Evolutionary conservation across 2,888 invertebrate genomes (phyloP), one percentile per base, ranked within the genome.

Genomic region (Thereva unica): DNA sequence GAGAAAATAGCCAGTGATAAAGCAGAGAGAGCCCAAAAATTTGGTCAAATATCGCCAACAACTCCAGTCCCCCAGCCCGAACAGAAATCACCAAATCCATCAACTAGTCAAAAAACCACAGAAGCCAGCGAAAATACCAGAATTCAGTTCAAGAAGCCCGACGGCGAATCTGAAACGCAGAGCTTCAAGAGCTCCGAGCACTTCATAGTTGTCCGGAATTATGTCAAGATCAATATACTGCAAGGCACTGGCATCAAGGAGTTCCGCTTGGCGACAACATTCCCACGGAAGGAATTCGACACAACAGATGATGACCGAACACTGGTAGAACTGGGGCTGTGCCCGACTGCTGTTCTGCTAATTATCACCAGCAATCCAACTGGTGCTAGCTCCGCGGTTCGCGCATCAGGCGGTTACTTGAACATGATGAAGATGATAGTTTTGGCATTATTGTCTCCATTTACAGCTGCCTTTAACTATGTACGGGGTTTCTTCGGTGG

Each of bases 1-100:
- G 89, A 89, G 64, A 92, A 95, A 79, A 95, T 95, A 69, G 93
- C 90, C 1, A 90, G 90, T 76, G 95, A 95, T 79, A 87, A 91
- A 75, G 87, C 87, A 0, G 91, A 90, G 75, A 78, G 90, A 8
- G 84, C 85, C 41, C 80, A 84, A 23, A 82, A 77, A 71, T 82
- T 81, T 71, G 44, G 67, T 7, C 52, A 64, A 35, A 40, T 67
- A 8, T 47, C 56, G 5, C 6, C 52, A 35, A 50, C 56, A 9
- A 64, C 61, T n/a, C 41, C 64, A 54, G 55, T 42, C 35, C 47
- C 66, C 34, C 52, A n/a, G 34, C 23, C 56, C 34, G 35, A 70
- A 42, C 70, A 54, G 40, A 59, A 69, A 7, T 67, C 69, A 6
- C 70, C 72, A 42, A 53, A 70, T 82, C 42, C 40, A 9, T 41